phyloP scores from a whole-genome alignment of 1,140 invertebrate genomes.

The Bombyx mandarina region DNA sequence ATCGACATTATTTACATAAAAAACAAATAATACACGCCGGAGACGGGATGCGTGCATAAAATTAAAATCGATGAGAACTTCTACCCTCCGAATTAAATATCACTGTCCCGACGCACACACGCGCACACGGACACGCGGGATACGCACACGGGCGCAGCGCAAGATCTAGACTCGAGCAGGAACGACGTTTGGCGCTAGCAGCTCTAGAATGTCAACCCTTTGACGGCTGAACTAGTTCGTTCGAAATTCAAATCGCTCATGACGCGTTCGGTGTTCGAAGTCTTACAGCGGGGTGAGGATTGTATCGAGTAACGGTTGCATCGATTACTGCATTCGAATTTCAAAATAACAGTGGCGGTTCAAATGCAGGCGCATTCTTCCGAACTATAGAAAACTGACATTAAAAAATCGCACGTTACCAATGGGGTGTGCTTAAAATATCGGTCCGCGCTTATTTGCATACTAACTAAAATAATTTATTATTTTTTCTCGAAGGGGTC shows the following conservation, averaged over 20 bases:
- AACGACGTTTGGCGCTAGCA: conserved; percentile 16
- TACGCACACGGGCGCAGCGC: conserved; percentile 21
- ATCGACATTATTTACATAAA: conserved; percentile 65
- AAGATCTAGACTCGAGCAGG: conserved; percentile 51
- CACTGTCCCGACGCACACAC: conserved; percentile 41
- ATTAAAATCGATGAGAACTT: conserved; percentile 68
- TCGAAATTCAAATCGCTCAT: conserved; percentile 3
- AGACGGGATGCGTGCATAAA: conserved; percentile 67
- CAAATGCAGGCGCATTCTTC: conserved; percentile 21
- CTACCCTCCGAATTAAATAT: conserved; percentile 69
- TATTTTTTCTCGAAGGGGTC: conserved; percentile 65
- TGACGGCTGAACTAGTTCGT: conserved; percentile 5
- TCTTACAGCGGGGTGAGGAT: no score
- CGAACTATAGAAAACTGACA: conserved; percentile 38
- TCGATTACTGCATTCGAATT: no score
- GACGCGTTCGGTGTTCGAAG: not conserved
- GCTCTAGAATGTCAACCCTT: not conserved
- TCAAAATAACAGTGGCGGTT: no score
- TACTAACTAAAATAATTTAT: conserved; percentile 72
- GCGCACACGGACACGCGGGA: conserved; percentile 29
- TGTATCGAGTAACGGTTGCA: no score
- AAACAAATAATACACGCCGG: conserved; percentile 57
- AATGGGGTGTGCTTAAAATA: conserved; percentile 67
- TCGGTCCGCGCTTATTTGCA: conserved; percentile 64
- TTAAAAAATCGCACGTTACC: conserved; percentile 40